Conservation (phyloP, 2,113 vertebrate genomes). For the Hippocampus zosterae region DNA sequence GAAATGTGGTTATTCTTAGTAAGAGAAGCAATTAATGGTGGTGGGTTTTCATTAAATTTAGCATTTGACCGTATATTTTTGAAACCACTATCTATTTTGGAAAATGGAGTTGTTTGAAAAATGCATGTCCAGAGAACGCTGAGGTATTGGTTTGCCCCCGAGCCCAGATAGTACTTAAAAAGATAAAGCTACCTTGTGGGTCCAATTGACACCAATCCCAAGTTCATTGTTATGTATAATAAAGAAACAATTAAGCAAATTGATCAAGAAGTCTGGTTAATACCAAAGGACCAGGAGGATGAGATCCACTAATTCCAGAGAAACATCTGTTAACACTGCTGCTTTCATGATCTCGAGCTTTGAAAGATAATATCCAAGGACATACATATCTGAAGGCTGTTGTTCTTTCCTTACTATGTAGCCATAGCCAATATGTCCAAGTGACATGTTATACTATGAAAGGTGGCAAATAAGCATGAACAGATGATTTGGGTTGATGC, state of each 20-base stretch:
- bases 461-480: too few species aligned
- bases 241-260: conserved; percentile 26
- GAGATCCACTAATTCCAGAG: conserved; percentile 43
- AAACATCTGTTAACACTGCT: conserved; percentile 68
- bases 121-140: not conserved
- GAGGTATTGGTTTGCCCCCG: not conserved
- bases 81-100: not conserved
- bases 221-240: conserved; percentile 22
- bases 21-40: not conserved
- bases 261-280: conserved; percentile 25
- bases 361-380: conserved; percentile 30
- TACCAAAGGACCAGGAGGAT: conserved; percentile 30
- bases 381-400: conserved; percentile 32
- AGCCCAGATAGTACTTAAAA: not conserved
- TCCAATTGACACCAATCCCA: conserved; percentile 9
- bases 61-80: not conserved
- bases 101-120: not conserved
- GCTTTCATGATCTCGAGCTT: conserved; percentile 52
- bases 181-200: not conserved
- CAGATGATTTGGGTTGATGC: too few species aligned
- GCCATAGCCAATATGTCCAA: not conserved
- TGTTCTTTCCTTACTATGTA: conserved; percentile 37
- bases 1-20: conserved; percentile 1
- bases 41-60: not conserved
- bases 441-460: too few species aligned